Evolutionary conservation across 1,140 invertebrate genomes (phyloP).

Genomic region (Neodiprion lecontei): DNA sequence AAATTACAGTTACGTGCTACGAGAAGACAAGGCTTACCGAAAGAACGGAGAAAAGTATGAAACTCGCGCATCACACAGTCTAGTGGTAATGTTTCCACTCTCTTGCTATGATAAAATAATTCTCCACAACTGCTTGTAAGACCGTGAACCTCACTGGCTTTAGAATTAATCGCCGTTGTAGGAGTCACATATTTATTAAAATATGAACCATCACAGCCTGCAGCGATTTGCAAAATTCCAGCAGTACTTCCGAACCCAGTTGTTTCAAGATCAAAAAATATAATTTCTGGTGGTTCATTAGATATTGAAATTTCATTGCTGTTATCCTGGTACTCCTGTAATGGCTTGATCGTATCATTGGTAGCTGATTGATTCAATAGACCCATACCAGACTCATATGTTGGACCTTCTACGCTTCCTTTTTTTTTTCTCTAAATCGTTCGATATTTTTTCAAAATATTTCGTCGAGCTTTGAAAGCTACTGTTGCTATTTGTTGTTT

Average conservation of each 20-base stretch:
- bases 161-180: constrained; percentile 21
- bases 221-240: constrained; percentile 27
- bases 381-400: constrained; percentile 15
- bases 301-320: background rate
- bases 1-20: constrained; percentile 31
- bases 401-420: background rate
- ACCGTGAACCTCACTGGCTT: constrained; percentile 29
- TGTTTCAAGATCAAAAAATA: constrained; percentile 28
- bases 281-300: constrained; percentile 20
- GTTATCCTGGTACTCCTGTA: constrained; percentile 8
- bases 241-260: constrained; percentile 18
- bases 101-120: constrained; percentile 27
- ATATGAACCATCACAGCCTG: constrained; percentile 9
- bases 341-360: constrained; percentile 12
- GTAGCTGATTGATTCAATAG: constrained; percentile 18
- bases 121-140: constrained; percentile 24
- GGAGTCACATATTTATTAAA: constrained; percentile 28
- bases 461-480: constrained; percentile 21
- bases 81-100: constrained; percentile 21
- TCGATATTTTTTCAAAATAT: constrained; percentile 21
- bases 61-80: constrained; percentile 21
- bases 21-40: constrained; percentile 27
- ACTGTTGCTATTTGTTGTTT: constrained; percentile 6
- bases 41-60: constrained; percentile 20
- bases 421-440: constrained; percentile 20